Conservation (phyloP, 92 coral and sea anemone genomes). For the Montipora capitata region DNA sequence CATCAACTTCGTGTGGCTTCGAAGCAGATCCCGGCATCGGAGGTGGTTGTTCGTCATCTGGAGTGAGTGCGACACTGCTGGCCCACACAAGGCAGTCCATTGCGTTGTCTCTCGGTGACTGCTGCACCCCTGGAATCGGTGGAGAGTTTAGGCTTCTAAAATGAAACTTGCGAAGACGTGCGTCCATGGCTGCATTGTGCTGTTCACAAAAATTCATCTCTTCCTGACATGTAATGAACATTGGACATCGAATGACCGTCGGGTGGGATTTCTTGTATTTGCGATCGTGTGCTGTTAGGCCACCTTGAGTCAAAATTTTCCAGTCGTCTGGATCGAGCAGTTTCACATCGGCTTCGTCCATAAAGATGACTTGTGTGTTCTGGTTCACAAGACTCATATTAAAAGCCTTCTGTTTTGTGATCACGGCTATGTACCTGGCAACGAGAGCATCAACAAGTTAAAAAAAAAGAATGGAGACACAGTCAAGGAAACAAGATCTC, state of each 20-base stretch:
- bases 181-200: slow-evolving; percentile 57
- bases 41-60: slow-evolving; percentile 12
- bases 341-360: slow-evolving; percentile 37
- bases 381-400: neutral
- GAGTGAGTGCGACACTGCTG: neutral
- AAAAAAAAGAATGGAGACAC: too few relatives aligned
- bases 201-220: slow-evolving; percentile 49
- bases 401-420: neutral
- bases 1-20: too few relatives aligned
- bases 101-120: neutral
- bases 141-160: slow-evolving; percentile 22
- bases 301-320: slow-evolving; percentile 35
- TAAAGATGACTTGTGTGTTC: slow-evolving; percentile 1
- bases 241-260: slow-evolving; percentile 16
- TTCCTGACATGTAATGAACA: slow-evolving; percentile 42
- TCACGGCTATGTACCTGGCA: slow-evolving; percentile 25
- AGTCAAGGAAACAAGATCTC: too few relatives aligned
- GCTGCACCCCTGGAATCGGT: neutral
- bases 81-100: slow-evolving; percentile 44
- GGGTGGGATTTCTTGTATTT: slow-evolving; percentile 29
- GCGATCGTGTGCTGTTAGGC: slow-evolving; percentile 32
- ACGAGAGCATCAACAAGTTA: neutral
- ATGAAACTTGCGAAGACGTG: slow-evolving; percentile 20
- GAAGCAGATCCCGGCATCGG: too few relatives aligned
- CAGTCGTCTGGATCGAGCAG: slow-evolving; percentile 55